A percentile compares a stretch with the other conserved stretches of the same genome.
Conservation (phyloP, 1,140 invertebrate species). For the Leptestheria dahalacensis region DNA sequence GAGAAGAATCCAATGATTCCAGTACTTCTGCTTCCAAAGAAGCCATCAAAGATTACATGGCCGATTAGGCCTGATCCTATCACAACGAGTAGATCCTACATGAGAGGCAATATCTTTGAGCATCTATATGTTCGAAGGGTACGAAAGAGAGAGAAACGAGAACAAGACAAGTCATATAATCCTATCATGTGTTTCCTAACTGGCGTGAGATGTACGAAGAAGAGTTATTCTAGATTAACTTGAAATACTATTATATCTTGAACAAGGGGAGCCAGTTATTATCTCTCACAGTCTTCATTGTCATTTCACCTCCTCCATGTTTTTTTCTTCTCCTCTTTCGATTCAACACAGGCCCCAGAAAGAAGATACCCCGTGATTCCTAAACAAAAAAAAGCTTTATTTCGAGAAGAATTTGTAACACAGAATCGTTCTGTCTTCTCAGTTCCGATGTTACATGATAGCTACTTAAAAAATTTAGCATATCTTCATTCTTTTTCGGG, state of each 20-base stretch:
- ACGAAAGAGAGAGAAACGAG: neutral
- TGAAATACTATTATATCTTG: neutral
- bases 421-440: neutral
- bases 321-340: neutral
- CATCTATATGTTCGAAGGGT: neutral
- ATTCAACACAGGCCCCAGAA: neutral
- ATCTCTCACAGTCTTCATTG: neutral
- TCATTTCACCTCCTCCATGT: neutral
- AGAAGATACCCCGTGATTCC: neutral
- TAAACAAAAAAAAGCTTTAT: neutral
- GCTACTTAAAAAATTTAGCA: too few relatives aligned
- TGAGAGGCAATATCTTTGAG: neutral
- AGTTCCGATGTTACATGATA: too few relatives aligned
- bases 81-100: neutral
- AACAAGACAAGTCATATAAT: neutral
- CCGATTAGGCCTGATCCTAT: neutral
- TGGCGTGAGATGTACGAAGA: neutral
- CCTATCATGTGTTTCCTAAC: neutral
- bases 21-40: constrained; percentile 37
- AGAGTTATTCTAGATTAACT: neutral
- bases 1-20: constrained; percentile 25
- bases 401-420: neutral
- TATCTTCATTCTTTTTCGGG: neutral
- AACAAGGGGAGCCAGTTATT: neutral
- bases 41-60: constrained; percentile 22